A percentile compares a stretch with the other conserved stretches of the same genome.
Conservation (phyloP, 2,797 vertebrate genomes). For the Telmatherina bonti region DNA sequence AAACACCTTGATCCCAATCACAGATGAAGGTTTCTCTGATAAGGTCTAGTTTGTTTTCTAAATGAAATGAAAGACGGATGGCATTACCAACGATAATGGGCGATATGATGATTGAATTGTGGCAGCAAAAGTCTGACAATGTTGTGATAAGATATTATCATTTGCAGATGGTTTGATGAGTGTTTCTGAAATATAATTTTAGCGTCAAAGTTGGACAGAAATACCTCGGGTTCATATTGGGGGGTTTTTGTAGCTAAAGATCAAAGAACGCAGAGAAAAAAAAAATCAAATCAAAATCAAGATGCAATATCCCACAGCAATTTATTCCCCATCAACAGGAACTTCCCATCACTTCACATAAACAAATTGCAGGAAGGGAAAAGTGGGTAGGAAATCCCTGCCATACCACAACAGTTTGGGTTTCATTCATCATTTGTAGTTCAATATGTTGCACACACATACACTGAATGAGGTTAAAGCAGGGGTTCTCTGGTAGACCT, state of each 20-base stretch:
- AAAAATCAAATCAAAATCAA: conserved; percentile 53
- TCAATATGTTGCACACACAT: neutral
- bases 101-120: conserved; percentile 27
- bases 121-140: conserved; percentile 41
- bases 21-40: conserved; percentile 55
- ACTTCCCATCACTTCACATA: conserved; percentile 21
- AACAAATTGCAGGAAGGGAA: conserved; percentile 9
- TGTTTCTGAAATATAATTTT: conserved; percentile 26
- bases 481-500: too few species aligned
- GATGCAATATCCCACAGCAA: conserved; percentile 19
- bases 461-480: too few species aligned
- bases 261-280: conserved; percentile 5
- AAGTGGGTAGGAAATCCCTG: neutral
- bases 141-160: conserved; percentile 13
- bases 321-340: conserved; percentile 40
- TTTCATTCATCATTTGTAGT: neutral
- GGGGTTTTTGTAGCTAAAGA: conserved; percentile 35
- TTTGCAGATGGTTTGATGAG: neutral
- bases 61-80: conserved; percentile 44
- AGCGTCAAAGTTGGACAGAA: conserved; percentile 22
- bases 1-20: conserved; percentile 58
- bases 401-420: too few species aligned
- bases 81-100: conserved; percentile 49
- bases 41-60: conserved; percentile 56
- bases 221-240: conserved; percentile 43